phyloP scores from a whole-genome alignment of 2,797 vertebrate species.

The Lagocephalus sceleratus region DNA sequence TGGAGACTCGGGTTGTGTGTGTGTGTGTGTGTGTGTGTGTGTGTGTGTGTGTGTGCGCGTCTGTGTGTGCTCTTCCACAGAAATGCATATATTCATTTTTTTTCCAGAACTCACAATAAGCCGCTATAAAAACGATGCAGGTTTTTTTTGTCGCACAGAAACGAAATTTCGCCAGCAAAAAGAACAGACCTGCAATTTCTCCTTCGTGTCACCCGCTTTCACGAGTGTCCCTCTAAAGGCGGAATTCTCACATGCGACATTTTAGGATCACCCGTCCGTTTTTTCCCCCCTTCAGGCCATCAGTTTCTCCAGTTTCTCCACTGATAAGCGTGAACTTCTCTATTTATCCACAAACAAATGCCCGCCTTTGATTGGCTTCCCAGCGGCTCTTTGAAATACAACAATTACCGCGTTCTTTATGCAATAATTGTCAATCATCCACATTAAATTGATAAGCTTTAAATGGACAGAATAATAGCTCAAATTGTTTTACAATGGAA shows the following conservation, averaged over 20 bases:
- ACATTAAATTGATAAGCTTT: slow-evolving; percentile 74
- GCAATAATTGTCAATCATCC: slow-evolving; percentile 80
- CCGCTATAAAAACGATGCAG: background rate
- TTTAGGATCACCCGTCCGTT: background rate
- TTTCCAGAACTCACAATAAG: background rate
- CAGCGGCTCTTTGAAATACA: slow-evolving; percentile 68
- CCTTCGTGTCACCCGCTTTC: background rate
- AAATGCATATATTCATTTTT: background rate
- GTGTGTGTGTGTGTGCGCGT: background rate
- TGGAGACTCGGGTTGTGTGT: slow-evolving; percentile 28
- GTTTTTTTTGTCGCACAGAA: background rate
- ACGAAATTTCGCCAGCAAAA: background rate
- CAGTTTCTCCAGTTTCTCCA: slow-evolving; percentile 2
- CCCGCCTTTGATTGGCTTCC: slow-evolving; percentile 63
- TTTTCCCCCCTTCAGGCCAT: background rate
- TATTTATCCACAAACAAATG: slow-evolving; percentile 49
- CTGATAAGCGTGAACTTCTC: slow-evolving; percentile 30
- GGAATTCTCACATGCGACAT: slow-evolving; percentile 4
- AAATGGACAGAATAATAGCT: slow-evolving; percentile 70
- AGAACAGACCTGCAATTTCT: background rate
- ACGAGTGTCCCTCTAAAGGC: too few relatives aligned
- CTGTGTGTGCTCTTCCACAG: background rate
- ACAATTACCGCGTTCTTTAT: slow-evolving; percentile 71
- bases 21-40: slow-evolving; percentile 14
- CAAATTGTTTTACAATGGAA: slow-evolving; percentile 70